A percentile compares a stretch with the other conserved stretches of the same genome.
Conservation (phyloP, 2,113 vertebrate species). For the Miniopterus natalensis region DNA sequence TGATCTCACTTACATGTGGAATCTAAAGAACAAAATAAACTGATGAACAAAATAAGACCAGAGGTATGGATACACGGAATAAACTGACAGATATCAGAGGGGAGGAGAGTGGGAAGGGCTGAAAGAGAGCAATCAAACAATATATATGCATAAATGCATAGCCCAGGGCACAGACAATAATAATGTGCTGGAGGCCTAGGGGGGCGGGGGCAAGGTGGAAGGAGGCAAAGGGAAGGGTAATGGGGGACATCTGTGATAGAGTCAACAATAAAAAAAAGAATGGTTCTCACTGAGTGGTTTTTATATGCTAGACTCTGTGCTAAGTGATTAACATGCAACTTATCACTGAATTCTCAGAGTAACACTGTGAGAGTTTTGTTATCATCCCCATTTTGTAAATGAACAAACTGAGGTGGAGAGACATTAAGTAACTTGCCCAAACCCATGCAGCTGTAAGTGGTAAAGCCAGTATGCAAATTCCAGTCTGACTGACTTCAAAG, state of each 20-base stretch:
- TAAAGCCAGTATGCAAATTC: neutral
- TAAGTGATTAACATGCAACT: neutral
- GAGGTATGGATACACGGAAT: neutral
- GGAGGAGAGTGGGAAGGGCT: neutral
- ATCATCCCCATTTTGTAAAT: constrained; percentile 31
- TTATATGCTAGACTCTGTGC: neutral
- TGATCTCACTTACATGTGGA: neutral
- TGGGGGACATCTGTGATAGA: neutral
- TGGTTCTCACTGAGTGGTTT: neutral
- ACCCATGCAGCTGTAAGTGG: neutral
- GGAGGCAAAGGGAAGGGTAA: neutral
- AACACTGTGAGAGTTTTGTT: neutral
- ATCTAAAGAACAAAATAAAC: neutral
- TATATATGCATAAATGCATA: neutral
- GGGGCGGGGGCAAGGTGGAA: neutral
- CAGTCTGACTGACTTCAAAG: neutral
- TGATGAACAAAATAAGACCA: neutral
- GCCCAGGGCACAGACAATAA: neutral
- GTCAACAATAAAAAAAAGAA: neutral
- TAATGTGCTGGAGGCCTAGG: neutral
- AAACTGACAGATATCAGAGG: neutral
- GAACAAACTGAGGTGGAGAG: neutral
- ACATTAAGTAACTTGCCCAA: neutral
- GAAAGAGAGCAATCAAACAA: neutral
- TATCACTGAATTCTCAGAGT: constrained; percentile 36